Base-by-base conservation (phyloP, 2,888 invertebrate species). In the Pollenia griseotomentosa region DNA sequence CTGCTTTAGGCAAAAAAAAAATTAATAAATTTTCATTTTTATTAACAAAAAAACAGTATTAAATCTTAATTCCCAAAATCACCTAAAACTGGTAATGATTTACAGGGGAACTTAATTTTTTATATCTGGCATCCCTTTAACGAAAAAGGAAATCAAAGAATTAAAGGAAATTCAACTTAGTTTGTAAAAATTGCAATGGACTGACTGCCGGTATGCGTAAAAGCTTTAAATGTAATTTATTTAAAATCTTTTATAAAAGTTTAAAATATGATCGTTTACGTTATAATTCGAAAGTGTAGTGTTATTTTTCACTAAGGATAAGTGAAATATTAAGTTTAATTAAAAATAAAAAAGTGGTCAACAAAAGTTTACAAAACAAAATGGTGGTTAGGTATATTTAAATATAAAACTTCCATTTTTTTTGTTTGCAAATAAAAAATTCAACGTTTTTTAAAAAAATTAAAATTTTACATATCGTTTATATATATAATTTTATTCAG, bases 91-190 rank as follows among this genome's bases (percentile, higher is more conserved):
- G 33, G 33, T 6, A 33, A 33, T 33, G 33, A 33, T 33, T 33
- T 33, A 33, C 33, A 33, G 33, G 33, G 6, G 33, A 33, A 33
- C 33, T 33, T 8, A 12, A 14, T 59, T 14, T 23, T 40, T 19
- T 1, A 11, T 1, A 40, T 66, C 40, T 63, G 73, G 73, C 48
- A 73, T 8, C 73, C 33, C 33, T 59, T 2, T 10, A 3, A 5
- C 0, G 23, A 44, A 59, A 46, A 73, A 73, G 73, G 73, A 46
- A 59, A 57, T 73, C 2, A 59, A 73, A 46, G 10, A 59, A 11
- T 33, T 33, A 44, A 59, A 59, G 59, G 73, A 73, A 59, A 59
- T 59, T 73, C 44, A 16, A 44, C 19, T 40, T 42, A 65, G 59
- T 65, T 19, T 57, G 3, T 57, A 57, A 11, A 19, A 55, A 42